Evolutionary conservation across 2,888 invertebrate genomes (phyloP).

Genomic region (Synanthedon vespiformis): DNA sequence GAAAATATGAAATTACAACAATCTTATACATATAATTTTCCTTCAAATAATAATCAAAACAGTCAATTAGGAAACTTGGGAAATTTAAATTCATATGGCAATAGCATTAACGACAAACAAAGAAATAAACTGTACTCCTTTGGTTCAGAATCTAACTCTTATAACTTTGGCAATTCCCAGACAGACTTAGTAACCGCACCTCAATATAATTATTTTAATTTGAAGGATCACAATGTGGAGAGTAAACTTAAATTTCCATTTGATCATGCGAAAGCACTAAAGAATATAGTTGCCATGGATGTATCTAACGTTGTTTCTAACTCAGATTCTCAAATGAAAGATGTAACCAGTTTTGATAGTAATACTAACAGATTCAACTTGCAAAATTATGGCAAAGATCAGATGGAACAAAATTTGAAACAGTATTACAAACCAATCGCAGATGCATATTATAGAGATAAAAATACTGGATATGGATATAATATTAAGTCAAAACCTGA

Average conservation of each 20-base stretch:
- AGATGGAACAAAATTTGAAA: slow-evolving; percentile 33
- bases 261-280: slow-evolving; percentile 60
- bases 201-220: slow-evolving; percentile 36
- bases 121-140: slow-evolving; percentile 30
- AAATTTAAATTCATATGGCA: slow-evolving; percentile 21
- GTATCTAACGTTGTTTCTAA: slow-evolving; percentile 53
- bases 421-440: slow-evolving; percentile 44
- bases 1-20: slow-evolving; percentile 43
- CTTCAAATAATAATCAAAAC: slow-evolving; percentile 18
- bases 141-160: slow-evolving; percentile 21
- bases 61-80: slow-evolving; percentile 16
- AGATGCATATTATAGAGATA: slow-evolving; percentile 55
- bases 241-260: slow-evolving; percentile 45
- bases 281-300: slow-evolving; percentile 61
- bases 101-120: slow-evolving; percentile 29
- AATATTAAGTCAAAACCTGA: slow-evolving; percentile 49
- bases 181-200: slow-evolving; percentile 44
- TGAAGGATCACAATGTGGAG: slow-evolving; percentile 32
- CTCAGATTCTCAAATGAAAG: slow-evolving; percentile 32
- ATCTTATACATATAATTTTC: slow-evolving; percentile 28
- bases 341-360: slow-evolving; percentile 18
- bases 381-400: slow-evolving; percentile 37
- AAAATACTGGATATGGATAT: slow-evolving; percentile 44
- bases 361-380: slow-evolving; percentile 26
- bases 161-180: slow-evolving; percentile 26